Evolutionary conservation across 2,113 vertebrate genomes (phyloP).

Genomic region (Psammodynastes pulverulentus): DNA sequence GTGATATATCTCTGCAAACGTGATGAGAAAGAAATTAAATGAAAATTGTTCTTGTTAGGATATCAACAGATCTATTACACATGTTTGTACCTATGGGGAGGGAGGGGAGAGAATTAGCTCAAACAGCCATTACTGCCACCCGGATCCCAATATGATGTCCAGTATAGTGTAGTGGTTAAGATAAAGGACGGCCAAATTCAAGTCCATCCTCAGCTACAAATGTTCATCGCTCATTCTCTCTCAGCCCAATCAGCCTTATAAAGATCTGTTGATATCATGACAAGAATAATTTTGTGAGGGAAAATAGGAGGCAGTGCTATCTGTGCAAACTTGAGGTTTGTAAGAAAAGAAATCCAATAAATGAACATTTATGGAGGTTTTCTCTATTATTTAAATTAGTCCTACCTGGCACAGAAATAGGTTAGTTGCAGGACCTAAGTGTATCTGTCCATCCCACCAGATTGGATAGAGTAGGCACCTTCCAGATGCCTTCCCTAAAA

Average conservation of each 20-base stretch:
- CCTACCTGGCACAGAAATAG: not conserved
- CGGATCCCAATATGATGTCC: not conserved
- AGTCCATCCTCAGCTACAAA: slow-evolving; percentile 9
- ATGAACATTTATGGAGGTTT: not conserved
- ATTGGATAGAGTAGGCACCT: not conserved
- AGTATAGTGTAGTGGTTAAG: not conserved
- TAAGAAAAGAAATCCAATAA: not conserved
- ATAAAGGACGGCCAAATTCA: not conserved
- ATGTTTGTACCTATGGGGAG: not conserved
- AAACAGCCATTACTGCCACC: not conserved
- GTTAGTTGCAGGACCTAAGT: not conserved
- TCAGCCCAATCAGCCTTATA: not conserved
- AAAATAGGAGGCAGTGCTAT: not conserved
- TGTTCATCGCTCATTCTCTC: not conserved
- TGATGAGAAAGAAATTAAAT: not conserved
- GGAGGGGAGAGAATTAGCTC: not conserved
- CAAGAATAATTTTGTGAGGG: not conserved
- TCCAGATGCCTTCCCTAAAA: not conserved
- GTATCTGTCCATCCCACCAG: not conserved
- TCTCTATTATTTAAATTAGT: not conserved
- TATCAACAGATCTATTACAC: not conserved
- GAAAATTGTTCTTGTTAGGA: not conserved
- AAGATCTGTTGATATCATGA: not conserved
- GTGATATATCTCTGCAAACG: not conserved
- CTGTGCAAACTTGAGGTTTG: not conserved